Base-by-base conservation (phyloP, 1,140 invertebrate genomes). In the Drosophila nasuta region DNA sequence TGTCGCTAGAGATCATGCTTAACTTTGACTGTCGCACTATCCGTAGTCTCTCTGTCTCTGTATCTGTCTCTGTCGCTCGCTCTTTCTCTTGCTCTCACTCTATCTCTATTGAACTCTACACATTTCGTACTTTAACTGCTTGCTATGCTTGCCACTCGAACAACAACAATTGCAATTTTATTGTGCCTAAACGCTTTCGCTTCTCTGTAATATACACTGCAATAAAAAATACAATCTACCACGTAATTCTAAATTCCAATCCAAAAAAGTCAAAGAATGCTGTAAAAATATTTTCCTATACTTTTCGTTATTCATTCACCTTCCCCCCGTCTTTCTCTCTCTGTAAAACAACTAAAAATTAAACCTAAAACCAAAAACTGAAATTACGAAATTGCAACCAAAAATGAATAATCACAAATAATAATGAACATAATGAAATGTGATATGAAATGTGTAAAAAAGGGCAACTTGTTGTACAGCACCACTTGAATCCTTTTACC, bases 401-500 rank as follows among this genome's bases (percentile, higher is more conserved):
- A 65, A 74, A 77, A 78, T 65, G 60, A 62, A 60, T 51, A 66
- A 75, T 52, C 20, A 25, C 51, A 67, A 77, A 54, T 25, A n/a
- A 68, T 45, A 66, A 73, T 68, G n/a, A 70, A 79, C 17, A 54
- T 54, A 76, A 78, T 68, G 38, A 82, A 62, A 89, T 85, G 83
- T 85, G 81, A 81, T 89, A 88, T 68, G 38, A 82, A 65, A 89
- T 83, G 83, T 83, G 81, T 89, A 88, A 88, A 89, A 54, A 88
- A 91, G 87, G 87, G 82, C 83, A 83, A 91, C 89, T 88, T 91
- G 88, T 91, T 91, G 87, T 91, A 91, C 80, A 90, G 83, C 87
- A 91, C 88, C 87, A 91, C 90, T 91, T 91, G 88, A 91, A 91
- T 91, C 89, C 85, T 91, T 91, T 83, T 89, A 88, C 88, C 88